phyloP scores from a whole-genome alignment of 2,888 invertebrate species.

The Unio delphinus region DNA sequence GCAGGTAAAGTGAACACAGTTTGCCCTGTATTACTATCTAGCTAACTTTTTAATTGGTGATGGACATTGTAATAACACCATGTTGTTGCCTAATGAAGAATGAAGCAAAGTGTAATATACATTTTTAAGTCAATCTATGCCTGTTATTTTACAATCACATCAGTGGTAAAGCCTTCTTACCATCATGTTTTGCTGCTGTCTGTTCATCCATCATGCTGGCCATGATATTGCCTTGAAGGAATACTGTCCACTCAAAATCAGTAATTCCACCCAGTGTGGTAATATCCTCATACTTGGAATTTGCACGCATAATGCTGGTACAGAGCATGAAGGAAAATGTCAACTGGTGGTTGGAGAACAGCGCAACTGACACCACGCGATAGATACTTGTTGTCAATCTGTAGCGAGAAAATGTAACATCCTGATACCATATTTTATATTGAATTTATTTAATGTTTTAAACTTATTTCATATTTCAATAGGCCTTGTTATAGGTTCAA shows the following conservation, averaged over 20 bases:
- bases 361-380: constrained; percentile 66
- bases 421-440: no score
- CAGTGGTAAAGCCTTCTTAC: constrained; percentile 25
- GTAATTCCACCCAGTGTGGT: constrained; percentile 47
- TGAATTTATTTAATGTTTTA: no score
- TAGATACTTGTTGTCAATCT: constrained; percentile 65
- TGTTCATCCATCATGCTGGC: constrained; percentile 64
- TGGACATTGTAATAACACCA: no score
- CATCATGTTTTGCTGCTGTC: constrained; percentile 52
- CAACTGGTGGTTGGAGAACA: constrained; percentile 70
- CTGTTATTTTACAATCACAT: no score
- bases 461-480: no score
- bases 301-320: constrained; percentile 65
- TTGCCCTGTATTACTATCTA: no score
- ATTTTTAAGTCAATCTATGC: no score
- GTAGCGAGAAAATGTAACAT: constrained; percentile 4
- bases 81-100: no score
- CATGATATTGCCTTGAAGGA: constrained; percentile 67
- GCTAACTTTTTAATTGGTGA: no score
- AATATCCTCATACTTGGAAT: constrained; percentile 43
- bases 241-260: constrained; percentile 65
- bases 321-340: constrained; percentile 69
- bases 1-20: no score
- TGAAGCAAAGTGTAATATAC: no score
- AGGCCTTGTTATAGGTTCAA: no score